Evolutionary conservation across 2,888 invertebrate species (phyloP).

Genomic region (Charanyca ferruginea): DNA sequence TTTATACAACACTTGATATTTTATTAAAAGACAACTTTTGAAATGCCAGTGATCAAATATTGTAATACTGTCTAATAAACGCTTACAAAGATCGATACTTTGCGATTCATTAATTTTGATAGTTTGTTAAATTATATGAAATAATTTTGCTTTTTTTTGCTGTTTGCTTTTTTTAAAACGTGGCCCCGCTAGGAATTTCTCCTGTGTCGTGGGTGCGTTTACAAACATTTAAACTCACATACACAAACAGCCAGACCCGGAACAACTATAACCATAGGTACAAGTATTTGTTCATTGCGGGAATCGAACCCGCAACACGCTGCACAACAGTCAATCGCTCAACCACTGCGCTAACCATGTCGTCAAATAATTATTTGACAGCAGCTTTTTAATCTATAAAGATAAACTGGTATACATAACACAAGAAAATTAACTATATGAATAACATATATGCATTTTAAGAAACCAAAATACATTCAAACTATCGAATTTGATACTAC

Average conservation of each 20-base stretch:
- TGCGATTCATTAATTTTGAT: not conserved
- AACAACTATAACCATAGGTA: too few species aligned
- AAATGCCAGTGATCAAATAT: conserved; percentile 2
- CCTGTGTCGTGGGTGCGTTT: too few species aligned
- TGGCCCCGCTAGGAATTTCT: too few species aligned
- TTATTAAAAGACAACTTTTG: not conserved
- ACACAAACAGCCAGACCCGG: too few species aligned
- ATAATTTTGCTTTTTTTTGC: too few species aligned
- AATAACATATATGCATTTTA: conserved; percentile 37
- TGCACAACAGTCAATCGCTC: too few species aligned
- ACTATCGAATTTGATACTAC: conserved; percentile 25
- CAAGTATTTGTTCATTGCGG: too few species aligned
- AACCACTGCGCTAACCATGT: too few species aligned
- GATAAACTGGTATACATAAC: conserved; percentile 51
- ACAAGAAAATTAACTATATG: conserved; percentile 37
- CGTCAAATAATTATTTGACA: not conserved
- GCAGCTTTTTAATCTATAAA: conserved; percentile 22
- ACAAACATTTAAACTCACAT: too few species aligned
- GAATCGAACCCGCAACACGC: too few species aligned
- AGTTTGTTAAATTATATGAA: too few species aligned
- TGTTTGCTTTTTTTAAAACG: too few species aligned
- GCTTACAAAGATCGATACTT: not conserved
- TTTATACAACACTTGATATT: conserved; percentile 27
- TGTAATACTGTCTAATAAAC: not conserved
- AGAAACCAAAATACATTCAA: conserved; percentile 32